Evolutionary conservation across 2,797 vertebrate genomes (phyloP), one percentile per base, ranked within the genome.

Genomic region (Sebastes hubbsi): DNA sequence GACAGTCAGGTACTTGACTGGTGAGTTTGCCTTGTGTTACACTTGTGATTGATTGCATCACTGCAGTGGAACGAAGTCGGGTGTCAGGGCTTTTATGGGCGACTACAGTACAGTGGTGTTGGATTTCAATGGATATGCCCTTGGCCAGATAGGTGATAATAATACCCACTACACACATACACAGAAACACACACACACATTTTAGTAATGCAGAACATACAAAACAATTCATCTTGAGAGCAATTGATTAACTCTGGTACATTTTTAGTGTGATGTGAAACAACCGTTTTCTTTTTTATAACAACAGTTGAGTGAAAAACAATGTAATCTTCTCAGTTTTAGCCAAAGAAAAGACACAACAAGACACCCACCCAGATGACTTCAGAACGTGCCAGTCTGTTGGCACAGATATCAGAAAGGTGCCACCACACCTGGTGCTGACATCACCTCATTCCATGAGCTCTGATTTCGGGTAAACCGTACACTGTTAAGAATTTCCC

Each of bases 401-500:
- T 91, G 87, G 84, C 88, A 84, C 81, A 27, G 25, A 68, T 63
- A 80, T 86, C 68, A 85, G 63, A 90, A 71, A 85, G 81, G 62
- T 69, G 66, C 72, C 62, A 72, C 68, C 89, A 89, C 88, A 94
- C 92, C 93, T 94, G 36, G 92, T 83, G 80, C 83, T 92, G 91
- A 93, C 84, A 81, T 92, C 89, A 92, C 68, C 85, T 92, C 92
- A 94, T 94, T 94, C 93, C 88, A 83, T 84, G 75, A 87, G 88
- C 91, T 95, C 94, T 94, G 88, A 93, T 96, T 95, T 95, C 80
- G 14, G 71, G 87, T 92, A 91, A 92, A 94, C 94, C 90, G 38
- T 38, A 38, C 36, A 38, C 36, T 38, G 36, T 2, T 38, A 38
- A 38, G 36, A 38, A 38, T 38, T 38, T 38, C 36, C 36, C 2